These are phyloP conservation scores for Mayetiola destructor DNA, from an alignment of 2,888 invertebrate genomes.

Conservation along the genomic window DNA sequence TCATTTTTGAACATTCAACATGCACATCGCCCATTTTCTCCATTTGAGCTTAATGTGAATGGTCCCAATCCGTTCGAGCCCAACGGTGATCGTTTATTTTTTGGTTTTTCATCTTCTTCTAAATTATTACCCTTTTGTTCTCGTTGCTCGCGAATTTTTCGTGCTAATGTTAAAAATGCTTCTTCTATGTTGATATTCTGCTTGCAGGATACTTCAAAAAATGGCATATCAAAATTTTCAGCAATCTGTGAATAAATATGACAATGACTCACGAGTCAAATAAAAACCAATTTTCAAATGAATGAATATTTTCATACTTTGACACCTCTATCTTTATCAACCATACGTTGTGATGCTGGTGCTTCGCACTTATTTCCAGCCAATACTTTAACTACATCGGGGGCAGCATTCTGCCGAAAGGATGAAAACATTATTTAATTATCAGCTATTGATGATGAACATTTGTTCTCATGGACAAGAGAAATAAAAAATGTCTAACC, in stretches of 20 bases:
- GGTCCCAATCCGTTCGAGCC: constrained; percentile 31
- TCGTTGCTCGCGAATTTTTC: constrained; percentile 68
- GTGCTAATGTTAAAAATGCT: constrained; percentile 63
- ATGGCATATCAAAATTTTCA: constrained; percentile 75
- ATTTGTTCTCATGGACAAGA: constrained; percentile 9
- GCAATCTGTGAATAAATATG: constrained; percentile 69
- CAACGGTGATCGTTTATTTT: constrained; percentile 32
- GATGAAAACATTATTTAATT: neutral
- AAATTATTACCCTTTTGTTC: constrained; percentile 46
- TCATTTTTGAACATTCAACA: constrained; percentile 25
- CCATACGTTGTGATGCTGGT: constrained; percentile 54
- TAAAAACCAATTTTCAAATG: neutral
- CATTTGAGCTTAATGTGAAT: constrained; percentile 33
- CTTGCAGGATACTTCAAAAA: constrained; percentile 79
- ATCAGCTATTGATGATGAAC: constrained; percentile 16
- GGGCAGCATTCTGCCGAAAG: constrained; percentile 59
- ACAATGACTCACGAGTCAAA: neutral
- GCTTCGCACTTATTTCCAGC: constrained; percentile 78
- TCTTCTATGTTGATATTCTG: constrained; percentile 74
- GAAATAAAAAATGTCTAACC: constrained; percentile 37
- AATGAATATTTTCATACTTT: constrained; percentile 41
- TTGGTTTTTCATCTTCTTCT: constrained; percentile 32
- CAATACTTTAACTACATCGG: constrained; percentile 71
- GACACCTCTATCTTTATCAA: constrained; percentile 64
- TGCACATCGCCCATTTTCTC: constrained; percentile 32